Evolutionary conservation across 2,888 invertebrate genomes (phyloP).

Genomic region (Meteorus colon): DNA sequence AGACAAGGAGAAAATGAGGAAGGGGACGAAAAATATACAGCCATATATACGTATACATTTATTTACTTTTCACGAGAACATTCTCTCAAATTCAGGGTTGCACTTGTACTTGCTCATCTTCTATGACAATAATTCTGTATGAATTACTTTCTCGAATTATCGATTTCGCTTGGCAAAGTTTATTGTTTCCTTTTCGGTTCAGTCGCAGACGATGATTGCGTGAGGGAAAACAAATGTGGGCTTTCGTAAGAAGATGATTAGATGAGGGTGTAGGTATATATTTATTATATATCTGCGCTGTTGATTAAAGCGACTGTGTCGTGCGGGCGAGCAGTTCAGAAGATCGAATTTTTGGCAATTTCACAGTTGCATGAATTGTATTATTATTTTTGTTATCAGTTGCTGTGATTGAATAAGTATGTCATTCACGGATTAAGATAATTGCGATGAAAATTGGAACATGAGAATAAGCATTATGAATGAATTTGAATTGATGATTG

Average conservation of each 20-base stretch:
- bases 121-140: background rate
- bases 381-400: too few relatives aligned
- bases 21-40: constrained; percentile 18
- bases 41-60: background rate
- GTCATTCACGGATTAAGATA: too few relatives aligned
- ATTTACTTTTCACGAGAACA: background rate
- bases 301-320: too few relatives aligned
- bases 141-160: background rate
- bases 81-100: background rate
- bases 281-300: background rate
- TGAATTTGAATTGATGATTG: too few relatives aligned
- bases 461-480: too few relatives aligned
- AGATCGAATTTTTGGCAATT: too few relatives aligned
- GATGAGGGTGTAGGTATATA: background rate
- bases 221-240: constrained; percentile 44
- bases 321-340: background rate
- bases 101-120: background rate
- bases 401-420: too few relatives aligned
- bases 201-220: constrained; percentile 23
- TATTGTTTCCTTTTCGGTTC: background rate
- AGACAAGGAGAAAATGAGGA: constrained; percentile 38
- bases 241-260: background rate
- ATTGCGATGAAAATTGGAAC: too few relatives aligned
- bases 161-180: background rate
- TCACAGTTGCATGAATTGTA: too few relatives aligned